phyloP scores from a whole-genome alignment of 2,797 vertebrate species.

The Hylomyscus alleni region DNA sequence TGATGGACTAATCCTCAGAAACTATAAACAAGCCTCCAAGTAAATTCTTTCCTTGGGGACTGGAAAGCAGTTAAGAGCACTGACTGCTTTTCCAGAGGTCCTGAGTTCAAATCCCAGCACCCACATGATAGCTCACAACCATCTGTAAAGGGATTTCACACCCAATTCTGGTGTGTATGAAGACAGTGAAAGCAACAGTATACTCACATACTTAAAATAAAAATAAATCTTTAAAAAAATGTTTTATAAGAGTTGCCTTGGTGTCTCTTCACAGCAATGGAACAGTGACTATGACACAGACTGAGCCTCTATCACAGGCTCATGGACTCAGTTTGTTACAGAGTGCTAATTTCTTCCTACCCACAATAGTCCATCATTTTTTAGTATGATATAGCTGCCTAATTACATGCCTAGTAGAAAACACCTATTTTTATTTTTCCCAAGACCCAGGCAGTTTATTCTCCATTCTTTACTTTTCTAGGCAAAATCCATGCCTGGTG shows the following conservation, averaged over 20 bases:
- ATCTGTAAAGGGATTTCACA: neutral
- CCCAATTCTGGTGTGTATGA: neutral
- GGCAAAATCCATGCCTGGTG: constrained; percentile 94
- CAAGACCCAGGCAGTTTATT: constrained; percentile 34
- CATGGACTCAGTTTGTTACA: constrained; percentile 28
- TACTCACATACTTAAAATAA: neutral
- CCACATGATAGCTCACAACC: neutral
- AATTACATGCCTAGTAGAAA: neutral
- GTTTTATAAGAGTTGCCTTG: neutral
- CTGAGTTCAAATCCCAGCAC: neutral
- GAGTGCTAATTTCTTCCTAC: neutral
- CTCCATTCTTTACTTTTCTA: constrained; percentile 83
- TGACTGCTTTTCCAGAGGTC: neutral
- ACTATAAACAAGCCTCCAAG: neutral
- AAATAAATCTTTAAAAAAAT: neutral
- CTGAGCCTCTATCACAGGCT: neutral
- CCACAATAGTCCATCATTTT: neutral
- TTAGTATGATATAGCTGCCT: neutral
- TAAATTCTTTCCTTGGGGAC: neutral
- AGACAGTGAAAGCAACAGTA: neutral
- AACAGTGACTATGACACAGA: neutral
- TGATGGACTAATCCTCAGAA: neutral
- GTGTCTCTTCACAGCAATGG: neutral
- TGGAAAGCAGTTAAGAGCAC: neutral
- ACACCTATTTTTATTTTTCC: neutral